Conservation (phyloP, 2,888 invertebrate species). For the Rhagophthalmus giganteus region DNA sequence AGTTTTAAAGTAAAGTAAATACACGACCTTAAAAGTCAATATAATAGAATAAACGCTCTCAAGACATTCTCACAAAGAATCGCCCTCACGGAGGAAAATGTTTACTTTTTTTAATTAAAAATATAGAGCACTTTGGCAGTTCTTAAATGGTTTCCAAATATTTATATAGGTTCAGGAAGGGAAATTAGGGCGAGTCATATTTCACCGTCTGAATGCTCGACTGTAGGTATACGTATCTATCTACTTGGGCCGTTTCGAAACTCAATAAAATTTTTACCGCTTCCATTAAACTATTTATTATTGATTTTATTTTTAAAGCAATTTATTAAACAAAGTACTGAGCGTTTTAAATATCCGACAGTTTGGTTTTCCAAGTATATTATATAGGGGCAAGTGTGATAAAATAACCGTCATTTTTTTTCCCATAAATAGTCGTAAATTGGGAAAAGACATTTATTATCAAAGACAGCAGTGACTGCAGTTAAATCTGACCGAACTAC, state of each 20-base stretch:
- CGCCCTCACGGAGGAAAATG: constrained; percentile 1
- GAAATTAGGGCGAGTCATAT: constrained; percentile 24
- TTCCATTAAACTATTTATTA: too few species aligned
- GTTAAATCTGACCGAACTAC: too few species aligned
- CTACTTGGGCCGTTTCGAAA: neutral
- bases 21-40: constrained; percentile 1
- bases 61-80: constrained; percentile 21
- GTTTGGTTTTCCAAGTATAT: too few species aligned
- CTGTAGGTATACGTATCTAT: neutral
- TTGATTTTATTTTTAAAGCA: too few species aligned
- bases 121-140: constrained; percentile 21
- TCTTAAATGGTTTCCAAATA: constrained; percentile 27
- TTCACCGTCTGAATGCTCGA: constrained; percentile 2
- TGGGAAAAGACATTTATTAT: too few species aligned
- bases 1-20: neutral
- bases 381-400: too few species aligned
- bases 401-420: too few species aligned
- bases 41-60: constrained; percentile 12
- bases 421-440: too few species aligned
- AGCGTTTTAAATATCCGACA: neutral
- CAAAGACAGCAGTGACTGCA: too few species aligned
- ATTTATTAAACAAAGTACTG: too few species aligned
- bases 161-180: constrained; percentile 19
- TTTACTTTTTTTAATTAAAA: constrained; percentile 28
- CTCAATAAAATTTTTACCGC: too few species aligned